Evolutionary conservation across 2,888 invertebrate species (phyloP), one percentile per base, ranked within the genome.

Genomic region (Caenorhabditis doughertyi): DNA sequence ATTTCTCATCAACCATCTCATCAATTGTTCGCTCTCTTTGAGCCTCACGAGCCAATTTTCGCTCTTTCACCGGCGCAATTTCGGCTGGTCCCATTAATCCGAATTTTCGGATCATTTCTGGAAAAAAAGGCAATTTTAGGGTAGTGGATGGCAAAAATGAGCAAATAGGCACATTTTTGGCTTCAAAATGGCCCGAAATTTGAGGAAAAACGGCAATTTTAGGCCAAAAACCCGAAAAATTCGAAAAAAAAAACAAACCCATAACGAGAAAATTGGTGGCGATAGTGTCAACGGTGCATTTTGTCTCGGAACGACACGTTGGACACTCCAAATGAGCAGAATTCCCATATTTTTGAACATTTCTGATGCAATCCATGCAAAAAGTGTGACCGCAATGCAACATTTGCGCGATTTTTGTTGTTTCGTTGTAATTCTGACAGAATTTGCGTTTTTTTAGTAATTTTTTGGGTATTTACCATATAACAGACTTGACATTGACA

Each of bases 301-400:
- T 72, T 1, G 72, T 79, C 29, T 79, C 79, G 0, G 56, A 16
- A 25, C 79, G 65, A 53, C 79, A 79, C 29, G 72, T 44, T 25
- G 79, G 79, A 42, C 79, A 79, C 44, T 71, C 64, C 21, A 72
- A 21, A 25, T 72, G 39, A 2, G 67, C 55, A 16, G 72, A 67
- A 21, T 67, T 72, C 0, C 72, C 72, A 49, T 73, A 64, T 25
- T 81, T 68, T 11, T 67, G 58, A 11, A 74, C 49, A 23, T 39
- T 62, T 58, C 9, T 2, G 21, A 81, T 44, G 35, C 80, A 81
- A 29, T 73, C 11, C 3, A 29, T 35, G 27, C 80, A 81, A 44
- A 74, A 74, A 13, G 80, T 70, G 70, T 81, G 80, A 0, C 80
- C 80, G 16, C 80, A 81, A 29, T 74, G 62, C 49, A 81, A 42